These are phyloP conservation scores for Mustela lutreola DNA, from an alignment of 2,113 vertebrate genomes.

Conservation along the genomic window DNA sequence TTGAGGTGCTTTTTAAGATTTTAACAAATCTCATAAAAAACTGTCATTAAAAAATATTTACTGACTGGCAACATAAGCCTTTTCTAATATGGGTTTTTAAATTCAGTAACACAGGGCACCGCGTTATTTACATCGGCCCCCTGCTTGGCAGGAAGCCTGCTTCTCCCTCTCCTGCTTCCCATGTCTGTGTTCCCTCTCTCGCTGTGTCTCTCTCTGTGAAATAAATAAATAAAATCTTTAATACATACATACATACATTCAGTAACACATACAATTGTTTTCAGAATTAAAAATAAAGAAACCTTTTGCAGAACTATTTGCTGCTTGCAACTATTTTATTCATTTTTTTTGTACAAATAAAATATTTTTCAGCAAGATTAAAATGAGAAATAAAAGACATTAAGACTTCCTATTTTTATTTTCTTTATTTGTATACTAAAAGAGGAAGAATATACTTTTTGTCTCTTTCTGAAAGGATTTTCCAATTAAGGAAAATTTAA, in stretches of 20 bases:
- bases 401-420: background rate
- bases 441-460: conserved; percentile 8
- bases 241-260: background rate
- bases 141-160: too few relatives aligned
- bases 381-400: conserved; percentile 6
- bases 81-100: background rate
- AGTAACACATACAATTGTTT: conserved; percentile 17
- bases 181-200: too few relatives aligned
- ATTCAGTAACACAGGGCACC: background rate
- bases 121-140: too few relatives aligned
- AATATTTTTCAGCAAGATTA: conserved; percentile 22
- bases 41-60: background rate
- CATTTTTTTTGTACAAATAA: conserved; percentile 21
- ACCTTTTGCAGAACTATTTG: background rate
- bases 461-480: background rate
- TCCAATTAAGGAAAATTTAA: background rate
- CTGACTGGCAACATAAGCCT: background rate
- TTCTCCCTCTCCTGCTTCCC: too few relatives aligned
- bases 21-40: background rate
- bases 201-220: too few relatives aligned
- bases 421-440: conserved; percentile 11
- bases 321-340: background rate
- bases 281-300: background rate
- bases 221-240: too few relatives aligned
- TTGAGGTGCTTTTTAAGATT: background rate